phyloP scores from a whole-genome alignment of 2,113 vertebrate species.

The Burhinus oedicnemus region DNA sequence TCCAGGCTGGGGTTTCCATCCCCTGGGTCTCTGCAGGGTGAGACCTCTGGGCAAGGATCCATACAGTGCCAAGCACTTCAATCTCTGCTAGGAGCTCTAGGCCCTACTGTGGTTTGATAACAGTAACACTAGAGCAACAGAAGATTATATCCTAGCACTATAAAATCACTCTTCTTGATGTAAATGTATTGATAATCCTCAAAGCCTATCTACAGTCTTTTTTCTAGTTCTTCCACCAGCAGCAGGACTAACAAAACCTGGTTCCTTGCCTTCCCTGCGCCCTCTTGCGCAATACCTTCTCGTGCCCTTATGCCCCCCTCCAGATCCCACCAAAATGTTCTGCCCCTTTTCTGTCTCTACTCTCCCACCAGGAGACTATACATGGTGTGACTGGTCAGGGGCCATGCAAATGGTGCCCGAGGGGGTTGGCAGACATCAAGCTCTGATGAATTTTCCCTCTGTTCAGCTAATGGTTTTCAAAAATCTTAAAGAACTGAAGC shows the following conservation, averaged over 20 bases:
- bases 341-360: not conserved
- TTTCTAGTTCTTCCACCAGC: not conserved
- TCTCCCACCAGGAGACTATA: not conserved
- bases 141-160: not conserved
- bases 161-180: not conserved
- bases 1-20: not conserved
- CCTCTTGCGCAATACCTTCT: not conserved
- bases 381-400: not conserved
- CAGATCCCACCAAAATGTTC: not conserved
- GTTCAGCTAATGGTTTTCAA: not conserved
- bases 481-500: not conserved
- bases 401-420: not conserved
- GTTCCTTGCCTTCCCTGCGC: not conserved
- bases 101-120: not conserved
- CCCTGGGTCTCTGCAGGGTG: not conserved
- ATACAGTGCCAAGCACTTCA: not conserved
- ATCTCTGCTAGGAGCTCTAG: not conserved
- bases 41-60: not conserved
- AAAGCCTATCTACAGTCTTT: not conserved
- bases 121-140: not conserved
- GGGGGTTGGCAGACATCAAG: accelerated
- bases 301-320: not conserved
- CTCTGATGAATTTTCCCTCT: not conserved
- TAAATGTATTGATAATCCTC: not conserved
- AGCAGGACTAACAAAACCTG: not conserved